Evolutionary conservation across 2,888 invertebrate genomes (phyloP).

Genomic region (Proisotoma minuta): DNA sequence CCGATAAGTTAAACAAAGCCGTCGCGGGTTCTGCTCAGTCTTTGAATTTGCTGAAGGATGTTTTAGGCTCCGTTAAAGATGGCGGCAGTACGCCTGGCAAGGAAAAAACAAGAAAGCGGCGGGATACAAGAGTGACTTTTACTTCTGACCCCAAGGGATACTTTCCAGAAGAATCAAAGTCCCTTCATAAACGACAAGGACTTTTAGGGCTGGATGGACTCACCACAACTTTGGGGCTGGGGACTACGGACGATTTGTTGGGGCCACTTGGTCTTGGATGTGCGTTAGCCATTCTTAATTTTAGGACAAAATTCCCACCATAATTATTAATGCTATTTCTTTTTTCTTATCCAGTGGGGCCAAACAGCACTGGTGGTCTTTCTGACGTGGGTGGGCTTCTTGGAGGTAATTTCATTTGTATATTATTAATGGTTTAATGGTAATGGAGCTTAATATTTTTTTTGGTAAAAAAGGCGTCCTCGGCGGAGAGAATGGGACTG

Average conservation of each 20-base stretch:
- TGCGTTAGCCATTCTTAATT: no score
- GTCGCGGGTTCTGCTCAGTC: not conserved
- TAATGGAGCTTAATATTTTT: no score
- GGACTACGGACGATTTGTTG: not conserved
- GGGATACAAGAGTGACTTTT: not conserved
- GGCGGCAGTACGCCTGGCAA: not conserved
- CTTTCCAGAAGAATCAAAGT: not conserved
- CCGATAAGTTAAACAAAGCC: not conserved
- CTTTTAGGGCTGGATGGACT: not conserved
- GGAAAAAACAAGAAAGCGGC: not conserved
- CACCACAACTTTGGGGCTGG: not conserved
- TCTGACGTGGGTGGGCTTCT: no score
- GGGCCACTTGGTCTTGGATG: no score
- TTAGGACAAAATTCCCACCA: no score
- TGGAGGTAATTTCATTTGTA: not conserved
- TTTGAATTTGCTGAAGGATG: not conserved
- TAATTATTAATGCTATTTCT: no score
- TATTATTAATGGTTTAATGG: not conserved
- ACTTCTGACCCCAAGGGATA: not conserved
- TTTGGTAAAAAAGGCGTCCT: no score
- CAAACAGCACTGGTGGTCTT: no score
- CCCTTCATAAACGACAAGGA: not conserved
- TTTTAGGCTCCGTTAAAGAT: not conserved
- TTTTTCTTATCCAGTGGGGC: no score
- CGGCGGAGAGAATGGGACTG: no score